phyloP scores from a whole-genome alignment of 2,113 vertebrate species.

The Indri indri region DNA sequence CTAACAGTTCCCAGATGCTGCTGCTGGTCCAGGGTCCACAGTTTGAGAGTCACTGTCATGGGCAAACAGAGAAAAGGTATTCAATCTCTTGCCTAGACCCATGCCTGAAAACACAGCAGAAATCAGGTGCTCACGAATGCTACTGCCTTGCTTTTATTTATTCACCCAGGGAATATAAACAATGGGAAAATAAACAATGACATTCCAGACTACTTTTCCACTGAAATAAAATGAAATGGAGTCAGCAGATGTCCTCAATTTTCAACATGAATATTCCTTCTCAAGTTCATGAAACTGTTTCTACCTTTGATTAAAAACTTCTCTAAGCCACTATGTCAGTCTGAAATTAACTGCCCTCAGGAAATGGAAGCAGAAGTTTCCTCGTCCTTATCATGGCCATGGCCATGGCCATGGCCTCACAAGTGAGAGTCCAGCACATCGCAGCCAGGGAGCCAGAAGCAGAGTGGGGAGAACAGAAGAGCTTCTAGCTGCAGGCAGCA shows the following conservation, averaged over 20 bases:
- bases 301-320: not conserved
- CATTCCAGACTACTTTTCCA: not conserved
- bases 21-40: not conserved
- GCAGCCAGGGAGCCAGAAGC: accelerated
- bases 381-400: not conserved
- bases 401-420: not conserved
- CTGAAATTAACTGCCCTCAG: not conserved
- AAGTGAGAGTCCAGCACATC: not conserved
- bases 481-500: not conserved
- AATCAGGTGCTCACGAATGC: accelerated
- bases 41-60: not conserved
- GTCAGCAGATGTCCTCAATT: not conserved
- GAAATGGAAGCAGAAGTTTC: conserved; percentile 40
- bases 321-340: not conserved
- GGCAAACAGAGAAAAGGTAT: not conserved
- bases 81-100: not conserved
- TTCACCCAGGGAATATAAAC: not conserved
- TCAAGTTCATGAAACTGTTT: not conserved
- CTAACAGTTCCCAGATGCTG: not conserved
- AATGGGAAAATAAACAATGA: accelerated
- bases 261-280: not conserved
- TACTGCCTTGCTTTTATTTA: not conserved
- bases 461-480: accelerated
- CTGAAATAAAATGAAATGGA: accelerated
- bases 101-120: accelerated